Evolutionary conservation across 2,113 vertebrate genomes (phyloP).

Genomic region (Marcusenius ussheri): DNA sequence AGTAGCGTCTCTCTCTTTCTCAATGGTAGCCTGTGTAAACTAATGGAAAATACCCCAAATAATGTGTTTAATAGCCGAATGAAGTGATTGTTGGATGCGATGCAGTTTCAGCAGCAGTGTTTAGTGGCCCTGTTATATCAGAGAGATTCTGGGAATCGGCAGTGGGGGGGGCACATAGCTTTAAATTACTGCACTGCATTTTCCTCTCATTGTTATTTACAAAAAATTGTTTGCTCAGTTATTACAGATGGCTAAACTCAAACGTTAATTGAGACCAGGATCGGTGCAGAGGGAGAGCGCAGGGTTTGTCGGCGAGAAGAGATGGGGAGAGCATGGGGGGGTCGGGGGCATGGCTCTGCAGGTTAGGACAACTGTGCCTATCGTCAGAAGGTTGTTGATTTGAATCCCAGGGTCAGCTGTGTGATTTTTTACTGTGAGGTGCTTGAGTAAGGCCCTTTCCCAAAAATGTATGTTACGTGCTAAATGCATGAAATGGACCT

Average conservation of each 20-base stretch:
- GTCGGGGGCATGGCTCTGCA: not conserved
- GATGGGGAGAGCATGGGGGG: not conserved
- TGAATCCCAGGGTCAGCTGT: not conserved
- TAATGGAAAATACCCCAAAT: not conserved
- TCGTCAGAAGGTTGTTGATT: not conserved
- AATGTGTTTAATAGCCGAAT: not conserved
- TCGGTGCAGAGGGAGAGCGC: not conserved
- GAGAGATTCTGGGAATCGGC: not conserved
- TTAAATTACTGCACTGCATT: slow-evolving; percentile 25
- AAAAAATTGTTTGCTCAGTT: slow-evolving; percentile 27
- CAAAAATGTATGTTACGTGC: not conserved
- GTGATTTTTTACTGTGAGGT: not conserved
- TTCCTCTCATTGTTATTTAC: slow-evolving; percentile 12
- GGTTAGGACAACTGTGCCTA: not conserved
- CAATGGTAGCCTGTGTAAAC: not conserved
- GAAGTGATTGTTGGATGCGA: not conserved
- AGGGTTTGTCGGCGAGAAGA: not conserved
- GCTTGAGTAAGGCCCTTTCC: not conserved
- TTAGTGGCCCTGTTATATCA: slow-evolving; percentile 8
- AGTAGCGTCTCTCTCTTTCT: not conserved
- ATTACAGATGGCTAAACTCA: slow-evolving; percentile 31
- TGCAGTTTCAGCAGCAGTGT: not conserved
- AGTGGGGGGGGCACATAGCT: slow-evolving; percentile 11
- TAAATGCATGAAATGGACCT: not conserved
- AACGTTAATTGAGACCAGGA: slow-evolving; percentile 23